These are phyloP conservation scores for Holothuria glaberrima DNA, from an alignment of 35 echinoderm and acorn worm genomes.

Conservation along the genomic window DNA sequence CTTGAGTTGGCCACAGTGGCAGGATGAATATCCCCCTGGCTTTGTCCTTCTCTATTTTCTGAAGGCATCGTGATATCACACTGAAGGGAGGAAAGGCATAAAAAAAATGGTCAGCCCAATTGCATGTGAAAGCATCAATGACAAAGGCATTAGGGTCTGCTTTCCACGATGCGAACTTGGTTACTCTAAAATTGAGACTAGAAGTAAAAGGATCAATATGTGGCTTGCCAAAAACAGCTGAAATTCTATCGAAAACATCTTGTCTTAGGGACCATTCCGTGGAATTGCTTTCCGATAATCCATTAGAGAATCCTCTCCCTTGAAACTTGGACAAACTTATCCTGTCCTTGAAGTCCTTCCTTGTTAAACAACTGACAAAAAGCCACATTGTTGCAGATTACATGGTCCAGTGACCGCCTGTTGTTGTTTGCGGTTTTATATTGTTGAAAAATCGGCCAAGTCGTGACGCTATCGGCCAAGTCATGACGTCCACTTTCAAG, in stretches of 20 bases:
- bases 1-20: conserved; percentile 42
- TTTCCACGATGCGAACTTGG: not conserved
- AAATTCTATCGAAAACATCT: not conserved
- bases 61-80: conserved; percentile 19
- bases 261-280: not conserved
- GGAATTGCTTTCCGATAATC: not conserved
- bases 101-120: conserved; percentile 4
- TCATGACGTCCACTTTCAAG: no score
- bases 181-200: not conserved
- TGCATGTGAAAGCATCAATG: conserved; percentile 42
- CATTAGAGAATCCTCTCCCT: no score
- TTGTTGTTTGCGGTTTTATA: no score
- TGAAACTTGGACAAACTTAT: no score
- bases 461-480: no score
- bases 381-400: no score
- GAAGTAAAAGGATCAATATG: conserved; percentile 34
- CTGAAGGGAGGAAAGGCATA: conserved; percentile 54
- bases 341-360: no score
- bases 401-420: no score
- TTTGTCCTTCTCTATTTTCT: conserved; percentile 43
- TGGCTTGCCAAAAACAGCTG: not conserved
- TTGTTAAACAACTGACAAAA: no score
- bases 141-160: not conserved
- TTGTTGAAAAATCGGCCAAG: no score
- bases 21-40: conserved; percentile 14